phyloP scores from a whole-genome alignment of 2,113 vertebrate species.

The Onychostoma macrolepis region DNA sequence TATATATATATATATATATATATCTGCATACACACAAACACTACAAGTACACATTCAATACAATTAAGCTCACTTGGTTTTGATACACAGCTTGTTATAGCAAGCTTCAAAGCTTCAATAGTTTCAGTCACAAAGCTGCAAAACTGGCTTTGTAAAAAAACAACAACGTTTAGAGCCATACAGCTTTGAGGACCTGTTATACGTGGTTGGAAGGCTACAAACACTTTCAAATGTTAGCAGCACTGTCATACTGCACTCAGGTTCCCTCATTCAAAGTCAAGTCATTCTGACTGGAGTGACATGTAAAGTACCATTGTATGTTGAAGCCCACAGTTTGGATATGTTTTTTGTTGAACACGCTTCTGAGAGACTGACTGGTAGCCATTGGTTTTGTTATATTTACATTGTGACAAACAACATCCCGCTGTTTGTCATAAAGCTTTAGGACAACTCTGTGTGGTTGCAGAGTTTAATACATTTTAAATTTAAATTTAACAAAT shows the following conservation, averaged over 20 bases:
- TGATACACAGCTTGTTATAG: not conserved
- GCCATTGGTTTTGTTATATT: not conserved
- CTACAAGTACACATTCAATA: no score
- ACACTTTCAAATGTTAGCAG: not conserved
- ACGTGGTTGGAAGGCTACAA: not conserved
- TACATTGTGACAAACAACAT: not conserved
- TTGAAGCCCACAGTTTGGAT: not conserved
- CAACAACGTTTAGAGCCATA: not conserved
- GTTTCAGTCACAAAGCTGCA: not conserved
- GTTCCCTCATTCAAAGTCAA: slow-evolving; percentile 16
- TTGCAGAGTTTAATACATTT: not conserved
- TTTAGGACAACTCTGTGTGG: not conserved
- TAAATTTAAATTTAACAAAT: no score
- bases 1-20: no score
- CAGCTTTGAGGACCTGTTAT: not conserved
- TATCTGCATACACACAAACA: no score
- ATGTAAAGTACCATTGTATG: not conserved
- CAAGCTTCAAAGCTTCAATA: no score
- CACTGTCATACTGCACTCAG: not conserved
- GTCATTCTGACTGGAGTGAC: not conserved
- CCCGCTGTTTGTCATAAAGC: not conserved
- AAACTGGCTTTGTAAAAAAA: not conserved
- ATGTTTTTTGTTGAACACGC: not conserved
- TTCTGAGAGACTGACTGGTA: not conserved
- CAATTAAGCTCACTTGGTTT: not conserved